Evolutionary conservation across 2,113 vertebrate species (phyloP), one percentile per base, ranked within the genome.

Genomic region (Nycticebus coucang): DNA sequence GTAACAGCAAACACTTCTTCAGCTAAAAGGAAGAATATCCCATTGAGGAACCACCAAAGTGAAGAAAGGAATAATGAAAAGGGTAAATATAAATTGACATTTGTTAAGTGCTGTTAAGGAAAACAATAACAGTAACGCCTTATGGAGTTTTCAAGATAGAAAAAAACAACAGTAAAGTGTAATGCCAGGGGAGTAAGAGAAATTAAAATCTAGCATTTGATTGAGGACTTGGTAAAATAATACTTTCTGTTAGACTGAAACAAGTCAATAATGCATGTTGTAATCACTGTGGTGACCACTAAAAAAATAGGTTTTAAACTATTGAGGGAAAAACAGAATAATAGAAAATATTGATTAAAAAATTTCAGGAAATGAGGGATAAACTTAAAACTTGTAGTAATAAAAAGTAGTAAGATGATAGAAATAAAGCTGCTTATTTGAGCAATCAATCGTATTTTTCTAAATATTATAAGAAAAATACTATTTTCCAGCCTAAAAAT

Each of bases 401-500:
- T 62, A 35, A 79, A 85, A 85, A 83, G 19, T 18, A 45, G 13
- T n/a, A 74, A 78, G 71, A 83, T 55, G 4, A 41, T 88, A 59
- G 50, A 90, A 45, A 91, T 77, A 77, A 77, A 86, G 62, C 9
- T 89, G 15, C 1, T 5, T 89, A 60, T 71, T 92, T 92, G 41
- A 71, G 57, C 59, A 57, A 2, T 59, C 55, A 78, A 50, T 86
- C 5, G 22, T 77, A 50, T 45, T 95, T 72, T 68, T 45, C 3
- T 66, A 82, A 89, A 71, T 37, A 85, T 77, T 71, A 57, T 79
- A 78, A 86, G 64, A 78, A 50, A 86, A 93, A 74, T 30, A 45
- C 37, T 81, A 30, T 74, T 96, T 95, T 95, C 30, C 24, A 94
- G 64, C 30, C 28, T 94, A 83, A 93, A 88, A 71, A 50, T 88